Evolutionary conservation across 2,113 vertebrate genomes (phyloP), one percentile per base, ranked within the genome.

Genomic region (Myiozetetes cayanensis): DNA sequence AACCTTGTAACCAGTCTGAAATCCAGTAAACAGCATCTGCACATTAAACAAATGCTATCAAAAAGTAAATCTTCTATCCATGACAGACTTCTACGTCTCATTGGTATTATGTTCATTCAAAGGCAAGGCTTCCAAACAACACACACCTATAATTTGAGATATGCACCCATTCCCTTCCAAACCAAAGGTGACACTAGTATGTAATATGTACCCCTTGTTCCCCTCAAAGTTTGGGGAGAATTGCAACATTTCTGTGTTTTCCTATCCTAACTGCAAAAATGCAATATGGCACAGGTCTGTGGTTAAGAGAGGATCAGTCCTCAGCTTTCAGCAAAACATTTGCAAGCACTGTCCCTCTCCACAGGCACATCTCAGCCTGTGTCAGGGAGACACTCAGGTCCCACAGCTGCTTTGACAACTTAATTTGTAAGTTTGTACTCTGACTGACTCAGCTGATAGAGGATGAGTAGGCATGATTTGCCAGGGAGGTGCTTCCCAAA

Each of bases 1-100:
- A 94, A 59, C 62, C 30, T 84, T 81, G 31, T 66, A 90, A 84
- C 41, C 28, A 86, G 43, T 16, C 83, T 55, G 53, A 80, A 95
- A 77, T 12, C 63, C 27, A 63, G 20, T 44, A 83, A 96, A 63
- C 6, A 43, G 10, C 43, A 83, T 59, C 41, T 66, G 33, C 75
- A 30, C 5, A 9, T 70, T 80, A 59, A 88, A 73, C 4, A 25
- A 84, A 82, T 24, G 27, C 12, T 50, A 52, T 28, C 25, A 55
- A 44, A 66, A 10, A 50, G 5, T 67, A 62, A 89, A 78, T 66
- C 31, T 78, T 17, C 17, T 74, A 14, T 31, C 37, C 43, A 24
- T 4, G 0, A 43, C n/a, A 35, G 5, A 44, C n/a, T 72, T 76
- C 37, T 41, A 83, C 44, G 33, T 71, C 50, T 68, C 0, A 0